Conservation (phyloP, 2,113 vertebrate genomes). For the Malaclemys terrapin region DNA sequence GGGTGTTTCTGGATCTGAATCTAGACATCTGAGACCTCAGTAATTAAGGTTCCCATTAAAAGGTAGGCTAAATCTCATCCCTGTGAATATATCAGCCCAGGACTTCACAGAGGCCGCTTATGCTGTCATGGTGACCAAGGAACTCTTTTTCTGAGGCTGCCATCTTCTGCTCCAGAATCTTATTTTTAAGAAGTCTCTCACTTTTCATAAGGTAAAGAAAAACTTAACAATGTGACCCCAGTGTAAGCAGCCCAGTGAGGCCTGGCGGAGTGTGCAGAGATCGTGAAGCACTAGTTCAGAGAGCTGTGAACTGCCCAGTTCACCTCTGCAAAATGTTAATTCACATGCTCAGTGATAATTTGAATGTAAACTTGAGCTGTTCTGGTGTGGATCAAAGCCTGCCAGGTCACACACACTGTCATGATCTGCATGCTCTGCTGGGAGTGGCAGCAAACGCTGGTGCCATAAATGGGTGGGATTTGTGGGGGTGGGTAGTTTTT, state of each 20-base stretch:
- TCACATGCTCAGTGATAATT: background rate
- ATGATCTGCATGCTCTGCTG: background rate
- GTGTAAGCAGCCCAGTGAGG: background rate
- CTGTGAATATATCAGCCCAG: background rate
- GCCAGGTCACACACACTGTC: background rate
- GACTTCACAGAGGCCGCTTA: background rate
- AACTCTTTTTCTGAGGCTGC: background rate
- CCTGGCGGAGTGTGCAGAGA: accelerated
- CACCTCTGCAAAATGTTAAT: background rate
- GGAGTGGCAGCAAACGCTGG: background rate
- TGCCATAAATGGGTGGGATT: background rate
- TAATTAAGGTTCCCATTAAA: too few relatives aligned
- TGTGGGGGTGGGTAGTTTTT: background rate
- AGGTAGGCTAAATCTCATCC: background rate
- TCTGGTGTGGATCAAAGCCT: too few relatives aligned
- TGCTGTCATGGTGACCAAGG: background rate
- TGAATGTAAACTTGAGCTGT: background rate
- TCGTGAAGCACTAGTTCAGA: background rate
- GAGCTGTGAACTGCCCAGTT: background rate
- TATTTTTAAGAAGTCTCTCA: too few relatives aligned
- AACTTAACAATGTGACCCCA: too few relatives aligned
- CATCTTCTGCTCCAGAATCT: background rate
- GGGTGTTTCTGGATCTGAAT: too few relatives aligned
- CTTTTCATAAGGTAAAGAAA: too few relatives aligned
- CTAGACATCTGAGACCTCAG: too few relatives aligned